Conservation (phyloP, 2,888 invertebrate genomes). For the Phragmatobia fuliginosa region DNA sequence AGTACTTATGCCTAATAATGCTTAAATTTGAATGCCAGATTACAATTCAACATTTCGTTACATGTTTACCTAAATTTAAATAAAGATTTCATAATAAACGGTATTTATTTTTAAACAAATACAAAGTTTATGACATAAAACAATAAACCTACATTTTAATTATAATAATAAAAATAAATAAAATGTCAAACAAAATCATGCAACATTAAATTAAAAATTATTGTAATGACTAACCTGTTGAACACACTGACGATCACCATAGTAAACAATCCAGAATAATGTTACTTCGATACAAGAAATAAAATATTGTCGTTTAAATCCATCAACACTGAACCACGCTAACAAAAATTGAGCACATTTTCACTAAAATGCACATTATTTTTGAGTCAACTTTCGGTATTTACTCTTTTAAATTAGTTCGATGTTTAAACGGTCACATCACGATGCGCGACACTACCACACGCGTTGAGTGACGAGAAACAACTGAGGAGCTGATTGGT, state of each 20-base stretch:
- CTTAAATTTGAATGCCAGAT: background rate
- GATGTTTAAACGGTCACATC: constrained; percentile 62
- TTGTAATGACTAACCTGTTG: constrained; percentile 75
- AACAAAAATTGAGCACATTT: constrained; percentile 71
- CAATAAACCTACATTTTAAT: background rate
- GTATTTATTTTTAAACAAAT: background rate
- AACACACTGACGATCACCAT: constrained; percentile 86
- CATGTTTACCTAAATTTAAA: constrained; percentile 8
- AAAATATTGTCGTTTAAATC: constrained; percentile 56
- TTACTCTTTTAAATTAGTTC: constrained; percentile 47
- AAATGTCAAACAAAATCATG: constrained; percentile 16
- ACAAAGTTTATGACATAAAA: background rate
- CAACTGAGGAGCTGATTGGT: constrained; percentile 72
- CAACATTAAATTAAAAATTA: constrained; percentile 8
- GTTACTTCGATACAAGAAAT: constrained; percentile 54
- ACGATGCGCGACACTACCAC: constrained; percentile 60
- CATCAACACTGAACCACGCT: constrained; percentile 64
- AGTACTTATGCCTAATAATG: background rate
- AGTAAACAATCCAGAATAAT: constrained; percentile 78
- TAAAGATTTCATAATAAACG: background rate
- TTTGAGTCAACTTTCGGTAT: constrained; percentile 62
- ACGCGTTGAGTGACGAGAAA: constrained; percentile 59
- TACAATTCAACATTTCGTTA: background rate
- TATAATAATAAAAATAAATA: background rate
- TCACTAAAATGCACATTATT: constrained; percentile 75